These are phyloP conservation scores for Chrysemys picta DNA, from an alignment of 2,113 vertebrate species.

Conservation along the genomic window DNA sequence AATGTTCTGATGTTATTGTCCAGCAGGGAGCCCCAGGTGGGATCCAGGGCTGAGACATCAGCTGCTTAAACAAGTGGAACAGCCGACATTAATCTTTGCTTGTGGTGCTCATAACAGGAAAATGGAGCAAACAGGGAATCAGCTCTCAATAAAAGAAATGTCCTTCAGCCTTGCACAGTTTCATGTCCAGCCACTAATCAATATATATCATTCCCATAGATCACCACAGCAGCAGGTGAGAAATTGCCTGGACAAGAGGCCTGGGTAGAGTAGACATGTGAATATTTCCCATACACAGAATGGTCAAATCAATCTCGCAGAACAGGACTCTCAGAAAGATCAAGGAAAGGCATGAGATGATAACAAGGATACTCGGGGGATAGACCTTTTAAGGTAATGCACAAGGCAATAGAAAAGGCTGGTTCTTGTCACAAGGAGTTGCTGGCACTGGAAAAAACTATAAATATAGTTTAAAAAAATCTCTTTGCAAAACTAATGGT, in stretches of 20 bases:
- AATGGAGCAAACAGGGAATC: conserved; percentile 70
- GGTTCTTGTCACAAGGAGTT: not conserved
- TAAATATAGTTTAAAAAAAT: not conserved
- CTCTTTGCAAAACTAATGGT: not conserved
- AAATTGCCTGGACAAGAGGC: conserved; percentile 55
- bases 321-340: conserved; percentile 25
- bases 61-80: conserved; percentile 73
- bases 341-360: conserved; percentile 14
- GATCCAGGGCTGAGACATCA: conserved; percentile 61
- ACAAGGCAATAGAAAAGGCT: conserved; percentile 3
- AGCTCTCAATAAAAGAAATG: conserved; percentile 63
- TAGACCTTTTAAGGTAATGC: not conserved
- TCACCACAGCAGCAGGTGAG: conserved; percentile 56
- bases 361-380: not conserved
- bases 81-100: conserved; percentile 67
- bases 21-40: conserved; percentile 67
- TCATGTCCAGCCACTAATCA: conserved; percentile 70
- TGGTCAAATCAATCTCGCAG: conserved; percentile 61
- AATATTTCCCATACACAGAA: conserved; percentile 49
- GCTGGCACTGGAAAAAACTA: conserved; percentile 30
- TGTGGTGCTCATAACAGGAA: conserved; percentile 70
- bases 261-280: conserved; percentile 30
- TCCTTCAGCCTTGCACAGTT: conserved; percentile 68
- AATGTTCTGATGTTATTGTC: conserved; percentile 57
- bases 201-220: conserved; percentile 71